Evolutionary conservation across 2,888 invertebrate genomes (phyloP), one percentile per base, ranked within the genome.

Genomic region (Synergus umbraculus): DNA sequence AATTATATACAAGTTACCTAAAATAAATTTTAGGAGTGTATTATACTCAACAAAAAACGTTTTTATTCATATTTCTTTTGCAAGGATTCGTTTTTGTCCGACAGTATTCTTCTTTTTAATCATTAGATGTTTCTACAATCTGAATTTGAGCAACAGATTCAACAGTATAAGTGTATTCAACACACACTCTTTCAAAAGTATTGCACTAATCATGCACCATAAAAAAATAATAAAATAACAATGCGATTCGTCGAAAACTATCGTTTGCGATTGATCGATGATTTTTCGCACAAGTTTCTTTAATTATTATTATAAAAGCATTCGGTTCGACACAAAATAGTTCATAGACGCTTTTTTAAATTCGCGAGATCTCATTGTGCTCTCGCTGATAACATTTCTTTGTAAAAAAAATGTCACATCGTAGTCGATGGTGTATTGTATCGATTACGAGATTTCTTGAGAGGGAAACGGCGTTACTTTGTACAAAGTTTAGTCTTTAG

Each of bases 171-270:
- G 77, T 78, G 66, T 66, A 80, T 81, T 60, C 78, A 78, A 77
- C 80, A 83, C 83, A 81, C 83, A 80, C 81, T 76, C 81, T 77
- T 64, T 60, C 46, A 58, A 81, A 76, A 60, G 76, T 80, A 41
- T 76, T 80, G 76, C 76, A 77, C 73, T 78, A 80, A 76, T 79
- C 82, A 83, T 79, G 41, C 79, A 78, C 81, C 69, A 82, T 77
- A 58, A 29, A 58, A 65, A 37, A 37, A 29, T 37, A 37, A 37
- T 37, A 37, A 37, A 43, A 77, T 80, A 82, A 81, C 81, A 77
- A 80, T 78, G 80, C 46, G 41, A 54, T 44, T 54, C 22, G 15
- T 76, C 46, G 46, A 41, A 4, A 37, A 15, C 9, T 12, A 66
- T 49, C 29, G 13, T 44, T 64, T 12, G 9, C 22, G 13, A 44